Conservation (phyloP, 2,888 invertebrate species). For the Leuctra nigra region DNA sequence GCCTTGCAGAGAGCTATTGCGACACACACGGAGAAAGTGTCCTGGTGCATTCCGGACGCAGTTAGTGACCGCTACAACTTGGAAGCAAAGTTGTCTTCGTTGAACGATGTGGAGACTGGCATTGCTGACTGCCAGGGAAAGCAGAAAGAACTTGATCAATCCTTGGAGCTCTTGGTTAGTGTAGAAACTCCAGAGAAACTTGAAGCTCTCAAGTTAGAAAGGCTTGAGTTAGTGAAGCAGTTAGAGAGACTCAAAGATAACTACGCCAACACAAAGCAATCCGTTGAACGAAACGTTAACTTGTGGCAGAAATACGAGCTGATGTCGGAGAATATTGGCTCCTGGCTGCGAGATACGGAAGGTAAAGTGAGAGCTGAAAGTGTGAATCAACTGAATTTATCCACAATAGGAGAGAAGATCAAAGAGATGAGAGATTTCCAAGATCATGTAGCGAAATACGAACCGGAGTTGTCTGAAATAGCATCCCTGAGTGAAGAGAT, state of each 20-base stretch:
- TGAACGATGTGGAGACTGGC: slow-evolving; percentile 67
- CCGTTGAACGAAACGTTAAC: slow-evolving; percentile 62
- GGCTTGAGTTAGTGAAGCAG: slow-evolving; percentile 61
- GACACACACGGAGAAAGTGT: slow-evolving; percentile 78
- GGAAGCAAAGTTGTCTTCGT: slow-evolving; percentile 79
- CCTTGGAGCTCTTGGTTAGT: slow-evolving; percentile 61
- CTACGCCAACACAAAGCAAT: slow-evolving; percentile 58
- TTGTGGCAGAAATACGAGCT: slow-evolving; percentile 77
- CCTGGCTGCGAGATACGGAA: slow-evolving; percentile 76
- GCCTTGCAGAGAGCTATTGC: slow-evolving; percentile 74
- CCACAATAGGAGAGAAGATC: slow-evolving; percentile 62
- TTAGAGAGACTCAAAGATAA: slow-evolving; percentile 62
- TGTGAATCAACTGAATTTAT: slow-evolving; percentile 60
- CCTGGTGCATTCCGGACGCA: slow-evolving; percentile 86
- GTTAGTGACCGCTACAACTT: slow-evolving; percentile 87
- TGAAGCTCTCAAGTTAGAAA: slow-evolving; percentile 58
- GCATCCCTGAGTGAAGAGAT: slow-evolving; percentile 63
- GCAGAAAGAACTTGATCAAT: slow-evolving; percentile 60
- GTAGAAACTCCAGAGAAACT: slow-evolving; percentile 67
- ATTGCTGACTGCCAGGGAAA: slow-evolving; percentile 63
- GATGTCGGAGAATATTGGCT: slow-evolving; percentile 63
- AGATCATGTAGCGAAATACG: slow-evolving; percentile 56
- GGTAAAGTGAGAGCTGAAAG: slow-evolving; percentile 66
- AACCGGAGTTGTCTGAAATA: slow-evolving; percentile 59
- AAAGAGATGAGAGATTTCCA: slow-evolving; percentile 56